Conservation (phyloP, 1,140 invertebrate genomes). For the Trichogramma pretiosum region DNA sequence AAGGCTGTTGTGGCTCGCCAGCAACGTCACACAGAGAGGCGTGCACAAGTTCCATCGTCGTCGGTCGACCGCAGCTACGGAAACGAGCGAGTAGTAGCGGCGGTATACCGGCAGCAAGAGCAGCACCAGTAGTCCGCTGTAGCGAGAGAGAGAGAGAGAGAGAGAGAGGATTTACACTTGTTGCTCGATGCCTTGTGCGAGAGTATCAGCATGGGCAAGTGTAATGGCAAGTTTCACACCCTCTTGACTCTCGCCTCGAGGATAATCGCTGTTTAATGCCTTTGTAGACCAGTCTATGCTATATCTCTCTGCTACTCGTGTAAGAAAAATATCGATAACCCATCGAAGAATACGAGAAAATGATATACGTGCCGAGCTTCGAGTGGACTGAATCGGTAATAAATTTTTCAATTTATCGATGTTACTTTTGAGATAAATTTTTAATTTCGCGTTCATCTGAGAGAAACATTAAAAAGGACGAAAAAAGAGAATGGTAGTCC, state of each 20-base stretch:
- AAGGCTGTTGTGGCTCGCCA: background rate
- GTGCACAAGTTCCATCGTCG: too few species aligned
- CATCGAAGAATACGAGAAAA: too few species aligned
- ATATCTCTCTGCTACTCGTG: too few species aligned
- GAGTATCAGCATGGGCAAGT: background rate
- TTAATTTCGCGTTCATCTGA: too few species aligned
- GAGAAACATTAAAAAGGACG: constrained; percentile 13
- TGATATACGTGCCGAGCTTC: too few species aligned
- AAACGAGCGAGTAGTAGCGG: background rate
- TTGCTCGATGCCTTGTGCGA: constrained; percentile 23
- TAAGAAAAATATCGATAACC: too few species aligned
- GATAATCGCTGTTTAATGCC: too few species aligned
- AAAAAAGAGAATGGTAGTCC: constrained; percentile 19
- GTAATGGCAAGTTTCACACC: background rate
- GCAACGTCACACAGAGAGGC: background rate
- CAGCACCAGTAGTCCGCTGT: background rate
- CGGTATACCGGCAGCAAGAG: too few species aligned
- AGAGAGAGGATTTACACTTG: constrained; percentile 26
- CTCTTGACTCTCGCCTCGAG: background rate
- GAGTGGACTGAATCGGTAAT: too few species aligned
- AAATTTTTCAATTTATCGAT: too few species aligned
- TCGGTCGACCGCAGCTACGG: constrained; percentile 5
- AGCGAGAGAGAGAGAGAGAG: background rate
- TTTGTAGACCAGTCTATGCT: too few species aligned
- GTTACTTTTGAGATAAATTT: too few species aligned